Evolutionary conservation across 2,888 invertebrate genomes (phyloP), one percentile per base, ranked within the genome.

Genomic region (Ditylenchus weischeri): DNA sequence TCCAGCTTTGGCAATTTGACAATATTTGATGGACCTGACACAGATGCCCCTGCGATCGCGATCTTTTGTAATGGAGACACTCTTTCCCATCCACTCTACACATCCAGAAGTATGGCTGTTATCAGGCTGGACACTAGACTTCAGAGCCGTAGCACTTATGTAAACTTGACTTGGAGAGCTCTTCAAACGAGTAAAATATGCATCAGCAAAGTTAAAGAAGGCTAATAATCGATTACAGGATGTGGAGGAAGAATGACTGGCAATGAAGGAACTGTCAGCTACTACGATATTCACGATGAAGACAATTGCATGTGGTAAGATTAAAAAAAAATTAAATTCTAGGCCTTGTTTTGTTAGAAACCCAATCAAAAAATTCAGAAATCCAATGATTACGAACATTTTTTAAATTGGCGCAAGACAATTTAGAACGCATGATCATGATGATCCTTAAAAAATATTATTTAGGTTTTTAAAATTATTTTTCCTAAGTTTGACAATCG

Each of bases 61-160:
- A 54, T 57, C 43, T 65, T 72, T 47, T 72, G 72, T n/a, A 69
- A 72, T 47, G 72, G 72, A 15, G 62, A 69, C 50, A 60, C 51
- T 8, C 29, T 48, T 23, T 43, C 19, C 6, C 59, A 54, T 23
- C 69, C 69, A 10, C 64, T 68, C 35, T 69, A 69, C 51, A 69
- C 68, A 38, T 69, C 69, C 29, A 50, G 57, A 8, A 57, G 49
- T 36, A 61, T 60, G n/a, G 70, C 64, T 15, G 59, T 60, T 1
- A 18, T 71, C 35, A 48, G 49, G 7, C 54, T 71, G 11, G 59
- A 43, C 47, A 59, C 57, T 23, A 62, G 70, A 15, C 36, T 65
- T 11, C 62, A 57, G 23, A 65, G 54, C 21, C 51, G 58, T 13
- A 54, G 23, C 59, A 72, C 61, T n/a, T 68, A 50, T 23, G 49